Percentiles rank a stretch among this genome's conserved stretches.
Conservation (phyloP, 1,140 invertebrate genomes). For the Bombus polaris region DNA sequence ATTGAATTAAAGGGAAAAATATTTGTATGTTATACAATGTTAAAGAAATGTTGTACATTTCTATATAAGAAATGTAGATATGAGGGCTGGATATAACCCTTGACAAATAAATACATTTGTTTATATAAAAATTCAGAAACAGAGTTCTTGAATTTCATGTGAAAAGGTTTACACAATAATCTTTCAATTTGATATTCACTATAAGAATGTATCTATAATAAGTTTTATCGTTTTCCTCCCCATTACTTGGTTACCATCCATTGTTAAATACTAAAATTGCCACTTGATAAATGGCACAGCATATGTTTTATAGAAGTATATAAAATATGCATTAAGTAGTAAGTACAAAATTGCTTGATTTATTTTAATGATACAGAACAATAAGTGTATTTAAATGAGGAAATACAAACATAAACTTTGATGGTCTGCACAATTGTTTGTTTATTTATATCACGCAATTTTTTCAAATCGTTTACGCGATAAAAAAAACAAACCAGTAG, state of each 20-base stretch:
- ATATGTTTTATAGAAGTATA: slow-evolving; percentile 23
- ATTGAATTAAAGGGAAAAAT: background rate
- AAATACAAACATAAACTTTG: no score
- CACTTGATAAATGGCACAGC: slow-evolving; percentile 31
- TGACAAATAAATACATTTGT: slow-evolving; percentile 20
- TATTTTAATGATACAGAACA: background rate
- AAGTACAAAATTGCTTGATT: background rate
- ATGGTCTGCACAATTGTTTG: background rate
- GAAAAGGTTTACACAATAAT: slow-evolving; percentile 15
- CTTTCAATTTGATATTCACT: slow-evolving; percentile 31
- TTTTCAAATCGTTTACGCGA: background rate
- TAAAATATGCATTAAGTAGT: background rate
- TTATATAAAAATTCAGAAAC: slow-evolving; percentile 13
- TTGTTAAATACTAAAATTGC: slow-evolving; percentile 45
- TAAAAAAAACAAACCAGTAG: background rate
- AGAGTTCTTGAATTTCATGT: slow-evolving; percentile 23
- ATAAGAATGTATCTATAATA: slow-evolving; percentile 5
- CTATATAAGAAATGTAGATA: background rate
- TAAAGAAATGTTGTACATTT: slow-evolving; percentile 11
- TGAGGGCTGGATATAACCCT: background rate
- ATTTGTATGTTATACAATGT: background rate
- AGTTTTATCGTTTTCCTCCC: slow-evolving; percentile 24
- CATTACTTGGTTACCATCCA: slow-evolving; percentile 34
- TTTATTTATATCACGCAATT: background rate
- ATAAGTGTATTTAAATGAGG: background rate